Conservation (phyloP, 1,140 invertebrate species). For the Euwallacea similis region DNA sequence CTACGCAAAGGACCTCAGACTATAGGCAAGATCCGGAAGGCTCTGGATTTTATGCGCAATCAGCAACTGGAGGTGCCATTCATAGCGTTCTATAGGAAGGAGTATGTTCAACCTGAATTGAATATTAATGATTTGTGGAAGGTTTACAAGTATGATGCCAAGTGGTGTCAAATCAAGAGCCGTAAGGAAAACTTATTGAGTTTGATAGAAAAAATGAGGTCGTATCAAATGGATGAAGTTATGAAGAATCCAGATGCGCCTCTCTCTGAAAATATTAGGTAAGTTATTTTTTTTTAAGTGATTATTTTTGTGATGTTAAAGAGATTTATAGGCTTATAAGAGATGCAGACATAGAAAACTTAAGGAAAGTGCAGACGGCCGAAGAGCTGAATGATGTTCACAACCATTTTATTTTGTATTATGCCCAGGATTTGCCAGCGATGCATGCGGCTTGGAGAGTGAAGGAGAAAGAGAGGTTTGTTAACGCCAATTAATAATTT, state of each 20-base stretch:
- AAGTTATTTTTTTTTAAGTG: no score
- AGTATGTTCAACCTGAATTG: slow-evolving; percentile 93
- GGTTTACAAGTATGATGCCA: slow-evolving; percentile 94
- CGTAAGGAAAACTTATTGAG: slow-evolving; percentile 82
- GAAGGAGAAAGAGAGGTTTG: slow-evolving; percentile 60
- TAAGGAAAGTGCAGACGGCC: slow-evolving; percentile 79
- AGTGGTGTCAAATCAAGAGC: slow-evolving; percentile 92
- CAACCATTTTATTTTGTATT: slow-evolving; percentile 91
- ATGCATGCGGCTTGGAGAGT: slow-evolving; percentile 77
- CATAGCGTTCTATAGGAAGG: slow-evolving; percentile 98
- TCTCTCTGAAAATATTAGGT: slow-evolving; percentile 72
- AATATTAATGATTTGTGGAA: slow-evolving; percentile 97
- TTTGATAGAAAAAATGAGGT: slow-evolving; percentile 90
- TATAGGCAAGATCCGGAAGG: slow-evolving; percentile 88
- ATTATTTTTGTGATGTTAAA: no score
- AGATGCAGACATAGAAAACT: slow-evolving; percentile 85
- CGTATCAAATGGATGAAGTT: slow-evolving; percentile 84
- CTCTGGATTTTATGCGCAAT: slow-evolving; percentile 94
- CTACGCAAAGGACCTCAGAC: slow-evolving; percentile 66
- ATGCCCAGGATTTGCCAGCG: slow-evolving; percentile 79
- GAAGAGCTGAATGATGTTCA: slow-evolving; percentile 94
- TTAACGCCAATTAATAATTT: slow-evolving; percentile 45
- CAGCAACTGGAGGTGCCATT: slow-evolving; percentile 96
- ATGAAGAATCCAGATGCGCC: slow-evolving; percentile 83
- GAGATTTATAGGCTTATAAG: slow-evolving; percentile 64